Evolutionary conservation across 2,797 vertebrate species (phyloP).

Genomic region (Sus cebifrons): DNA sequence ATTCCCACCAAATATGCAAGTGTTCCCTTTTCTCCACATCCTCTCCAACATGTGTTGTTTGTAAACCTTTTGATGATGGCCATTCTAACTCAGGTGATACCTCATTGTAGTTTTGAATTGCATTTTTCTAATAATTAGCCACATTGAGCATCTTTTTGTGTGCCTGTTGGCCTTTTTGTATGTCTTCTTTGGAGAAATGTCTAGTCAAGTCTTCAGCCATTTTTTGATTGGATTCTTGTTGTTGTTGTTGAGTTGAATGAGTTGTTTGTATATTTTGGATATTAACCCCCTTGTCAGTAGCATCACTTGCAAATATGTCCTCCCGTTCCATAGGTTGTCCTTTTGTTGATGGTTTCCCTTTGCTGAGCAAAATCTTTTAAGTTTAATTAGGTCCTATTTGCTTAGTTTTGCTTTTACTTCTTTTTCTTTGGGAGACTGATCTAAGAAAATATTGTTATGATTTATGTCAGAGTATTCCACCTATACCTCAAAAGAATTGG

Average conservation of each 20-base stretch:
- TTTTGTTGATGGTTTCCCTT: not conserved
- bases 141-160: not conserved
- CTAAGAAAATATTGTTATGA: not conserved
- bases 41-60: not conserved
- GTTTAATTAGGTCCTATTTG: not conserved
- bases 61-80: not conserved
- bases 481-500: not conserved
- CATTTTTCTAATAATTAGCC: not conserved
- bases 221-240: not conserved
- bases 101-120: not conserved
- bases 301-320: not conserved
- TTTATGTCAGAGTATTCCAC: not conserved
- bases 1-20: not conserved
- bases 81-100: not conserved
- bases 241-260: not conserved
- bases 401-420: not conserved
- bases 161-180: not conserved
- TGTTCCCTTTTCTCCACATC: not conserved
- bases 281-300: not conserved
- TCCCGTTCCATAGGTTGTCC: not conserved
- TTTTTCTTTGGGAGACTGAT: not conserved
- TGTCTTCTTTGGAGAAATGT: not conserved
- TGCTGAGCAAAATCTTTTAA: not conserved
- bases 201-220: not conserved
- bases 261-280: not conserved